Conservation (phyloP, 2,888 invertebrate genomes). For the Cenopis cana region DNA sequence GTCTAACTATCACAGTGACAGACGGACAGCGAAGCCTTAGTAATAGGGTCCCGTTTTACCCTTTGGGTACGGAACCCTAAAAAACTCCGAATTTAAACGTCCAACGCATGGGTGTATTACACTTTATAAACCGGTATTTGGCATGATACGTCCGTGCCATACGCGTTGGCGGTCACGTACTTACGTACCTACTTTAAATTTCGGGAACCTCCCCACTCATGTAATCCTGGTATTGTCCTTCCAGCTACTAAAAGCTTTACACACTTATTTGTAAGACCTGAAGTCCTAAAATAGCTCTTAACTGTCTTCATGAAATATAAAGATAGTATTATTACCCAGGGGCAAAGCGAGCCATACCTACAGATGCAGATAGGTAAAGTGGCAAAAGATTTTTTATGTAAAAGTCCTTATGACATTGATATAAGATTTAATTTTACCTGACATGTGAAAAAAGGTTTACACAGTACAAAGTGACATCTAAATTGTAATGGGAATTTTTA, state of each 20-base stretch:
- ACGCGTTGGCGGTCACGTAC: constrained; percentile 57
- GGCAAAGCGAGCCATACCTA: neutral
- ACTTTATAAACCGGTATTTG: constrained; percentile 18
- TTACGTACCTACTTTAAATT: constrained; percentile 45
- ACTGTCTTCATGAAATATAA: neutral
- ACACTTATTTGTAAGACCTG: neutral
- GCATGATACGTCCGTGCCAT: constrained; percentile 20
- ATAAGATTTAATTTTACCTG: neutral
- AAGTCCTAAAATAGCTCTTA: neutral
- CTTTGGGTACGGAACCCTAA: too few species aligned
- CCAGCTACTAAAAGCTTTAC: constrained; percentile 3
- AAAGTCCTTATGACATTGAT: neutral
- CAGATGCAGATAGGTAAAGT: neutral
- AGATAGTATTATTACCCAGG: neutral
- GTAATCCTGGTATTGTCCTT: constrained; percentile 30
- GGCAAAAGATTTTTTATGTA: neutral
- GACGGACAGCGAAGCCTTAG: too few species aligned
- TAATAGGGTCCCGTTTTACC: too few species aligned
- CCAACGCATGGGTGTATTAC: neutral
- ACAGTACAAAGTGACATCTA: constrained; percentile 14
- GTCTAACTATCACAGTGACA: too few species aligned
- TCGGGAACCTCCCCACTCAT: constrained; percentile 41
- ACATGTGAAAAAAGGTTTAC: neutral
- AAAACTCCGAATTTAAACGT: constrained; percentile 7
- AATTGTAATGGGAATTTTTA: constrained; percentile 37